Base-by-base conservation (phyloP, 2,888 invertebrate genomes). In the Melinopterus prodromus region DNA sequence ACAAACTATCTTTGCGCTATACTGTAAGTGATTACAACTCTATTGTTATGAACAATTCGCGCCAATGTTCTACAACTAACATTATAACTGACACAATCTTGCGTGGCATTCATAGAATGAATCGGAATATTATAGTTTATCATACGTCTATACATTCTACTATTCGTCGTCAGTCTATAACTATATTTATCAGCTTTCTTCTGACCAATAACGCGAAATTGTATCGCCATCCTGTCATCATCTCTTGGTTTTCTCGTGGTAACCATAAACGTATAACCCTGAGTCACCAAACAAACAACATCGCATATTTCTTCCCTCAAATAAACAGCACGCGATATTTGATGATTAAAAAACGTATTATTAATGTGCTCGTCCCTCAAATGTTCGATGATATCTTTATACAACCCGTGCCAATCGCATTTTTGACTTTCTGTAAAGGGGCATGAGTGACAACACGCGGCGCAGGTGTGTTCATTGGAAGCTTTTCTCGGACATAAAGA, bases 121-220 rank as follows among this genome's bases (percentile, higher is more conserved):
- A 74, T 74, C n/a, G 74, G 74, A 74, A 74, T 35, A 37, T 35
- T 74, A 35, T 35, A 74, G 12, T 74, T 74, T 7, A 74, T 74
- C 15, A 74, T n/a, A 36, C 35, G 35, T 36, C 36, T 35, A 36
- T 74, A 37, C 35, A 26, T 36, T 74, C 36, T 74, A 35, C 26
- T 37, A 74, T 74, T 74, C 2, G 74, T 74, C 12, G 74, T 74
- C 15, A 74, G 35, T 74, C 74, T 26, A 74, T 74, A 74, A 74
- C n/a, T 74, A 26, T 74, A 74, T 74, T 74, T 74, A 36, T 74
- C 74, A 74, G 74, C 74, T n/a, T 35, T 74, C 0, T n/a, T 26
- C 35, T 80, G 79, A 15, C 79, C 79, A 14, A 80, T 70, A 26
- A 80, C 77, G 38, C 77, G 77, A 26, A 80, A 77, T 37, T 72